Conservation (phyloP, 2,888 invertebrate genomes). For the Caenorhabditis sp. region DNA sequence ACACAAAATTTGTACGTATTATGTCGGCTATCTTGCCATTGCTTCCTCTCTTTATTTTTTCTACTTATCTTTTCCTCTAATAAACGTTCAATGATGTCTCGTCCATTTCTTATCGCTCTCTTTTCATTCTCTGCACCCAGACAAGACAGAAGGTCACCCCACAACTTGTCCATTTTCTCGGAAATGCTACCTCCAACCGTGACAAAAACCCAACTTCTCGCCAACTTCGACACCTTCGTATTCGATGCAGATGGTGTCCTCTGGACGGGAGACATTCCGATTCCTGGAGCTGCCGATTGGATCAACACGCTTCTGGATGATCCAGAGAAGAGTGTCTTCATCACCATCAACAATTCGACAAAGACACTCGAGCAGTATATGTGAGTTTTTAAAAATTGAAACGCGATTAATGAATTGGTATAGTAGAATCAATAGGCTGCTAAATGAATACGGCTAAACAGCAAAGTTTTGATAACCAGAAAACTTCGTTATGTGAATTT, state of each 20-base stretch:
- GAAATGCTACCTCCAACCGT: conserved; percentile 54
- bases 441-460: no score
- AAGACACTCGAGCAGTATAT: conserved; percentile 90
- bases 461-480: no score
- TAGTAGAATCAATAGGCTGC: no score
- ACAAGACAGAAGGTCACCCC: conserved; percentile 21
- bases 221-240: conserved; percentile 73
- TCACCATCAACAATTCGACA: conserved; percentile 94
- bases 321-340: conserved; percentile 89
- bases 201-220: conserved; percentile 50
- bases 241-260: conserved; percentile 83
- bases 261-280: conserved; percentile 77
- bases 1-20: conserved; percentile 43
- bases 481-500: no score
- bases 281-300: conserved; percentile 78
- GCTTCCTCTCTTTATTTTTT: conserved; percentile 1
- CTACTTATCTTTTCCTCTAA: background rate
- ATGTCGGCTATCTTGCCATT: conserved; percentile 58
- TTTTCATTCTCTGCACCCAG: conserved; percentile 25
- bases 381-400: conserved; percentile 40
- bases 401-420: no score
- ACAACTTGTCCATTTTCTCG: background rate
- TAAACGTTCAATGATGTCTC: conserved; percentile 53
- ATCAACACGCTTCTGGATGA: conserved; percentile 71
- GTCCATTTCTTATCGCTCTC: background rate